Base-by-base conservation (phyloP, 2,888 invertebrate genomes). In the Eupelmus urozonus region DNA sequence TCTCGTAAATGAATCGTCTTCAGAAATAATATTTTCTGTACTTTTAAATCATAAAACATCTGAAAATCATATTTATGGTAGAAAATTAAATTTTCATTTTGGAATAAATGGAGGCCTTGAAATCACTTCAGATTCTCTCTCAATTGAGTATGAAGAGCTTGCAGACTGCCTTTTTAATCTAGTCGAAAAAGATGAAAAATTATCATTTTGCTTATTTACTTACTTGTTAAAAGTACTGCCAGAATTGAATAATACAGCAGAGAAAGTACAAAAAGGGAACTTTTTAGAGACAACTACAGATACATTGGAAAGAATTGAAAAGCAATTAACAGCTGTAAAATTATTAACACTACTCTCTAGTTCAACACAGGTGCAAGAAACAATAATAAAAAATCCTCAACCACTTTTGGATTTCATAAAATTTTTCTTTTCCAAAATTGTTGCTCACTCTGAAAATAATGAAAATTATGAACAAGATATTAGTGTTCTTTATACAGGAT, bases 181-280 rank as follows among this genome's bases (percentile, higher is more conserved):
- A 62, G 81, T 90, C 18, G 83, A 85, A 63, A 83, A 81, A 40
- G 85, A 89, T 65, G 82, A 82, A 34, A 25, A 72, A 42, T 72
- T 90, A 13, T 84, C 86, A n/a, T 84, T 84, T 13, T 81, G 80
- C 49, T 84, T 91, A 67, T 91, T 91, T 76, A 85, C 85, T 27
- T 91, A 90, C 82, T 84, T 91, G 18, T 83, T 91, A 40, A 87
- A 87, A 72, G 88, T 87, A 69, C 80, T 91, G 23, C 79, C 83
- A 0, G 76, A 62, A 34, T 75, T 81, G 63, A 79, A 74, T 62
- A 75, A 84, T 18, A n/a, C 18, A 5, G 62, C 60, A 20, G 51
- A 27, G 23, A 65, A 77, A n/a, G 34, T 65, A 0, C 67, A 76
- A 65, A 49, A 60, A 20, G 62, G 40, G 3, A 83, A 81, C 53